phyloP scores from a whole-genome alignment of 64 coral and sea anemone species.

The Dendrophyllia cribrosa region DNA sequence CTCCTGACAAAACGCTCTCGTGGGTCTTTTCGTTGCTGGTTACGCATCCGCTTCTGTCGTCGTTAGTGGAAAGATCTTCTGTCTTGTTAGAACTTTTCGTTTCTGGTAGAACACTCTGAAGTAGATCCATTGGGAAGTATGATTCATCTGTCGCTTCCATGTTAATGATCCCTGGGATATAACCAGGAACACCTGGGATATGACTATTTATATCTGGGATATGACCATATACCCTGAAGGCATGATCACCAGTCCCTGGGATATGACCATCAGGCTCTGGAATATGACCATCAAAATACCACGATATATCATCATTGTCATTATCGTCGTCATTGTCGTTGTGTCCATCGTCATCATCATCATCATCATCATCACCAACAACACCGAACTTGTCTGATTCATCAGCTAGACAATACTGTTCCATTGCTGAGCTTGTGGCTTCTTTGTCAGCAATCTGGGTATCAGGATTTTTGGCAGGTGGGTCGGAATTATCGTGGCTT shows the following conservation, averaged over 20 bases:
- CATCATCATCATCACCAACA: background rate
- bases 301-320: constrained; percentile 9
- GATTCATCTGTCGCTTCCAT: background rate
- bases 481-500: background rate
- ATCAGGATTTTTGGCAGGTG: background rate
- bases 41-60: background rate
- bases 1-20: background rate
- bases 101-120: background rate
- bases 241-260: background rate
- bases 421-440: background rate
- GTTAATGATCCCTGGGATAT: background rate
- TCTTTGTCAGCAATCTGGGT: background rate
- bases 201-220: background rate
- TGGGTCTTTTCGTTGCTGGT: background rate
- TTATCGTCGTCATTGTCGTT: background rate
- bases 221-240: background rate
- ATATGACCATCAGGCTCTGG: background rate
- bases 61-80: background rate
- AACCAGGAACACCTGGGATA: background rate
- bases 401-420: background rate
- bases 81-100: background rate
- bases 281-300: constrained; percentile 40
- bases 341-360: background rate
- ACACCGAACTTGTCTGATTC: background rate
- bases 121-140: background rate